phyloP scores from a whole-genome alignment of 2,797 vertebrate genomes.

The Naso thynnoides region DNA sequence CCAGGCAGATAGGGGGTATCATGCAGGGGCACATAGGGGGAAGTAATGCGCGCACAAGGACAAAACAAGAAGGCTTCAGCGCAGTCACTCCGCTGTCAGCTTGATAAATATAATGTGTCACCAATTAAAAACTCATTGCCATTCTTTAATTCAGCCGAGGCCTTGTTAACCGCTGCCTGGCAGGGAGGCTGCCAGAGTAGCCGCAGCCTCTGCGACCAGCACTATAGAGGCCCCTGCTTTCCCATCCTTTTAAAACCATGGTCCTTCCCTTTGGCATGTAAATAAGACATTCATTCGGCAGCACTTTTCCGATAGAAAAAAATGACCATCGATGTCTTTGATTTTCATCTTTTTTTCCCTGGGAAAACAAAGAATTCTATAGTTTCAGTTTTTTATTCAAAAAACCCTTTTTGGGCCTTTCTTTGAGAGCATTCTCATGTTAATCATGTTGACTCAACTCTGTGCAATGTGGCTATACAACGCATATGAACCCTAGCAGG shows the following conservation, averaged over 20 bases:
- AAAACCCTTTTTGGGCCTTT: conserved; percentile 84
- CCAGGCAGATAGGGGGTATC: conserved; percentile 83
- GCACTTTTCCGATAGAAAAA: conserved; percentile 89
- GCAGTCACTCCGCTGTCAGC: conserved; percentile 90
- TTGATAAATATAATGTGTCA: conserved; percentile 98
- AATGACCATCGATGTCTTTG: conserved; percentile 94
- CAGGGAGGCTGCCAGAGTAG: conserved; percentile 85
- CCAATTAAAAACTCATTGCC: conserved; percentile 97
- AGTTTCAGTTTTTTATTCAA: conserved; percentile 89
- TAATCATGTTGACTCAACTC: conserved; percentile 92
- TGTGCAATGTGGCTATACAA: conserved; percentile 86
- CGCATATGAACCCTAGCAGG: conserved; percentile 90
- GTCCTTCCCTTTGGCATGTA: conserved; percentile 92
- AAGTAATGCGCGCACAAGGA: conserved; percentile 88
- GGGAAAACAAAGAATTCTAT: conserved; percentile 91
- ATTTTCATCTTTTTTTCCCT: conserved; percentile 88
- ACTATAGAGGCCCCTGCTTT: conserved; percentile 87
- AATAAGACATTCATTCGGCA: conserved; percentile 94
- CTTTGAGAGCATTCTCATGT: conserved; percentile 86
- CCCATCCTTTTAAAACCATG: conserved; percentile 89
- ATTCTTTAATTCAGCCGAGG: conserved; percentile 90
- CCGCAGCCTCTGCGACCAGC: conserved; percentile 84
- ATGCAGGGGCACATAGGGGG: conserved; percentile 86
- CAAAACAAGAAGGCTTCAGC: conserved; percentile 88
- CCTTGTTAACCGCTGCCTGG: conserved; percentile 93